A percentile compares a stretch with the other conserved stretches of the same genome.
These are phyloP conservation scores for Chrysemys picta DNA, from an alignment of 2,113 vertebrate genomes.

Conservation along the genomic window DNA sequence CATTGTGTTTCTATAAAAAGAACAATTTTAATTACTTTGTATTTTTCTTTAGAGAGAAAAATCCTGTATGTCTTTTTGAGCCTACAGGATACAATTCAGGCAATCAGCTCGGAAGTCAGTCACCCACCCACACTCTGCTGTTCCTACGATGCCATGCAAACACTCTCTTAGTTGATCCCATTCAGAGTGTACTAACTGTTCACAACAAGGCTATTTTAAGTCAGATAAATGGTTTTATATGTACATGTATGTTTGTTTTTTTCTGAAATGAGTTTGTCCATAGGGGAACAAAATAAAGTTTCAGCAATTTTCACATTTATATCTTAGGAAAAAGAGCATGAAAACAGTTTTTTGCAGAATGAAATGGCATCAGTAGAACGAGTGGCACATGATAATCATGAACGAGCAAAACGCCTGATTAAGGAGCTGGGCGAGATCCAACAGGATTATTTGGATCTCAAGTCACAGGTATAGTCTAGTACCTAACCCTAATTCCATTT, in stretches of 20 bases:
- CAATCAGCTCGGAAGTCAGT: background rate
- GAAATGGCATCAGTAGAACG: conserved; percentile 62
- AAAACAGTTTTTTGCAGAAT: conserved; percentile 65
- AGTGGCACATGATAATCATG: conserved; percentile 50
- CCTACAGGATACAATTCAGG: background rate
- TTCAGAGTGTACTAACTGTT: background rate
- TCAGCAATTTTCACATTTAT: background rate
- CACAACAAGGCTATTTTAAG: background rate
- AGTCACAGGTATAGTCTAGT: conserved; percentile 54
- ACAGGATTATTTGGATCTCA: conserved; percentile 59
- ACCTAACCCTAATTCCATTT: accelerated
- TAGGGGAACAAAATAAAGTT: background rate
- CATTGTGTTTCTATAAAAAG: background rate
- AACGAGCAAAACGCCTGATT: conserved; percentile 45
- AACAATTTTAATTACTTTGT: background rate
- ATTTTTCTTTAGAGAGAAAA: background rate
- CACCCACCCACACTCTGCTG: background rate
- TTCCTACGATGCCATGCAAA: background rate
- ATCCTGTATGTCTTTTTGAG: background rate
- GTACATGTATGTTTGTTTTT: background rate
- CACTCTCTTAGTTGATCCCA: accelerated
- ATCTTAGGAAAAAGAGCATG: conserved; percentile 69
- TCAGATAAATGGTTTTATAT: background rate
- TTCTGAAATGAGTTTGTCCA: background rate
- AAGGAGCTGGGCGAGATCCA: conserved; percentile 69